Evolutionary conservation across 2,113 vertebrate genomes (phyloP).

Genomic region (Mesoclemmys tuberculata): DNA sequence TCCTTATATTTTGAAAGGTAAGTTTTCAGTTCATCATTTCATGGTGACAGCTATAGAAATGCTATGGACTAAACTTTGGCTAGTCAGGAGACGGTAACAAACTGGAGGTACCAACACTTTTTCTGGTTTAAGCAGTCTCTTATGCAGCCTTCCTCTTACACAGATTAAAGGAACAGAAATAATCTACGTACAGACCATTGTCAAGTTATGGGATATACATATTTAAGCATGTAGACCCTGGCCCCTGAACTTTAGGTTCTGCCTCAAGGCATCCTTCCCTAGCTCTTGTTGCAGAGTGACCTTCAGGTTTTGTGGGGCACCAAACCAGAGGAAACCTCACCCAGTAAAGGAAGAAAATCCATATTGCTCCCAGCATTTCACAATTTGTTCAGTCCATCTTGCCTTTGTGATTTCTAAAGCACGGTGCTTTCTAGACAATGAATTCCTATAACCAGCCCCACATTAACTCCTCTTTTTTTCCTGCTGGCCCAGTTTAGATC

Average conservation of each 20-base stretch:
- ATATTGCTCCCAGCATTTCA: neutral
- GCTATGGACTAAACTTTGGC: neutral
- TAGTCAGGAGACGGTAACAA: neutral
- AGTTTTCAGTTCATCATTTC: neutral
- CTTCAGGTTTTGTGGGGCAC: neutral
- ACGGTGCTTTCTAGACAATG: neutral
- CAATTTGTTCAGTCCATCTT: neutral
- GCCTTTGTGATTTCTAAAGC: neutral
- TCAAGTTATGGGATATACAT: neutral
- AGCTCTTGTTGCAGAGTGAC: neutral
- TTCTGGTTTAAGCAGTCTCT: neutral
- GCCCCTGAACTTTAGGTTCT: neutral
- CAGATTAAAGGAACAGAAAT: neutral
- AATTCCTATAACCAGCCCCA: neutral
- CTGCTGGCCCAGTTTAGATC: neutral
- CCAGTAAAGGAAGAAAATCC: neutral
- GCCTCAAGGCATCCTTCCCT: neutral
- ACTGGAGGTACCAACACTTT: neutral
- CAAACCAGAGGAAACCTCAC: neutral
- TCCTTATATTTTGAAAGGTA: conserved; percentile 89
- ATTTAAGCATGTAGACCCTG: neutral
- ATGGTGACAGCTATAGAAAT: neutral
- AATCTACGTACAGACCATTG: neutral
- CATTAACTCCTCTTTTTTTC: neutral
- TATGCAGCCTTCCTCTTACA: neutral